Conservation (phyloP, 2,888 invertebrate species). For the Notodonta ziczac region DNA sequence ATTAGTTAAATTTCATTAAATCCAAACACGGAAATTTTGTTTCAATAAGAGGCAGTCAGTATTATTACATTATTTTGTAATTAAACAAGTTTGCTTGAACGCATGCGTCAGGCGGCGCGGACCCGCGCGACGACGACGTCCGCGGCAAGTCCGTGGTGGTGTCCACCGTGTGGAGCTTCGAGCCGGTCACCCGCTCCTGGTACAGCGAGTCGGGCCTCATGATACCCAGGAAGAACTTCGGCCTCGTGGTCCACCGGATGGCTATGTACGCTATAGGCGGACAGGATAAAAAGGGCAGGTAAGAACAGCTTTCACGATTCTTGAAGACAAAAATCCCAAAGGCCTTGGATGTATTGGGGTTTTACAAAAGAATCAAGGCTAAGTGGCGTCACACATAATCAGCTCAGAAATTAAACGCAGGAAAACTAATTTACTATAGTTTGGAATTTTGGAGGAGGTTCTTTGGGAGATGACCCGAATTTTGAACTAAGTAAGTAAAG, state of each 20-base stretch:
- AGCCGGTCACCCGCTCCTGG: conserved; percentile 87
- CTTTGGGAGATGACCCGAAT: too few relatives aligned
- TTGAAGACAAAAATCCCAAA: not conserved
- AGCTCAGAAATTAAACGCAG: too few relatives aligned
- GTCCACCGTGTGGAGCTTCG: conserved; percentile 88
- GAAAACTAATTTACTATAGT: too few relatives aligned
- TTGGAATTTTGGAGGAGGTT: too few relatives aligned
- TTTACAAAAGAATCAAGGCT: too few relatives aligned
- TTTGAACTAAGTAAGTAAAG: too few relatives aligned
- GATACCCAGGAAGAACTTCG: conserved; percentile 87
- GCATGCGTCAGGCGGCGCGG: conserved; percentile 83
- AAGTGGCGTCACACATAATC: too few relatives aligned
- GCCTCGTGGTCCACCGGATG: conserved; percentile 86
- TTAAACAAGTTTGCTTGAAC: conserved; percentile 8
- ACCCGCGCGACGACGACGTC: conserved; percentile 85
- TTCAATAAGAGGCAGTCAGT: too few relatives aligned
- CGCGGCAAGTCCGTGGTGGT: conserved; percentile 84
- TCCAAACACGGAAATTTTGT: too few relatives aligned
- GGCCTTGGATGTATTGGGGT: too few relatives aligned
- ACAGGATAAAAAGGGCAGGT: conserved; percentile 86
- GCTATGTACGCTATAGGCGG: conserved; percentile 90
- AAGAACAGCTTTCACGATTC: conserved; percentile 12
- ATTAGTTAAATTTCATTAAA: too few relatives aligned
- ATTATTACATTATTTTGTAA: not conserved
- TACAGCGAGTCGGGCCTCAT: conserved; percentile 85